Evolutionary conservation across 2,113 vertebrate species (phyloP), one percentile per base, ranked within the genome.

Genomic region (Crocuta crocuta): DNA sequence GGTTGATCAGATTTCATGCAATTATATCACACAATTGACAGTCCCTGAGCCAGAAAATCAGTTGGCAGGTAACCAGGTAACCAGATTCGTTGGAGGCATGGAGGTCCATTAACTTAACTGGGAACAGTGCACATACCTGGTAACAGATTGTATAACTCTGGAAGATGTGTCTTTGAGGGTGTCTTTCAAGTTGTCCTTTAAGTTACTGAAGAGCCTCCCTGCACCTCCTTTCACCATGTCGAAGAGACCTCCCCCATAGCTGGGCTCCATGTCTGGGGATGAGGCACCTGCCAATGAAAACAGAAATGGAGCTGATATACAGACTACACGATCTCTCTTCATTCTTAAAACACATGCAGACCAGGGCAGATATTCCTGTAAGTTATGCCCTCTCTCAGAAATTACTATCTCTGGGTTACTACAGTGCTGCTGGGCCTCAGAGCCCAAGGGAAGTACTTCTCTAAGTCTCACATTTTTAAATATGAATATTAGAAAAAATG

Each of bases 171-270:
- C 99, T 91, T 99, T 99, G 97, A 99, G 98, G 19, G 99, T 99
- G 97, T 99, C 99, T 98, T 99, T 99, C 98, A 99, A 98, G 99
- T 99, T 99, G 98, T 99, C 99, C 98, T 99, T 99, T 68, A 99
- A 99, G 98, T 99, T 99, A 98, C 99, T 99, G 98, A 99, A 99
- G 95, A 99, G 99, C 95, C 99, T 99, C 76, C 99, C 99, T 1
- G 99, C 99, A 97, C 99, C 99, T 97, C 99, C 99, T 97, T 99
- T 99, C 90, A 99, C 99, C 99, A 99, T 99, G 98, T 99, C 99
- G 96, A 99, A 98, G 94, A 99, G 99, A 43, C 99, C 99, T 74
- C 99, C 99, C 6, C 99, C 99, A 33, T 99, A 99, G 98, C 98
- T 99, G 88, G 99, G 99, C 71, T 99, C 99, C 99, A 99, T 99